A percentile compares a stretch with the other conserved stretches of the same genome.
phyloP scores from a whole-genome alignment of 2,888 invertebrate genomes.

The Acanthoscelides obtectus region DNA sequence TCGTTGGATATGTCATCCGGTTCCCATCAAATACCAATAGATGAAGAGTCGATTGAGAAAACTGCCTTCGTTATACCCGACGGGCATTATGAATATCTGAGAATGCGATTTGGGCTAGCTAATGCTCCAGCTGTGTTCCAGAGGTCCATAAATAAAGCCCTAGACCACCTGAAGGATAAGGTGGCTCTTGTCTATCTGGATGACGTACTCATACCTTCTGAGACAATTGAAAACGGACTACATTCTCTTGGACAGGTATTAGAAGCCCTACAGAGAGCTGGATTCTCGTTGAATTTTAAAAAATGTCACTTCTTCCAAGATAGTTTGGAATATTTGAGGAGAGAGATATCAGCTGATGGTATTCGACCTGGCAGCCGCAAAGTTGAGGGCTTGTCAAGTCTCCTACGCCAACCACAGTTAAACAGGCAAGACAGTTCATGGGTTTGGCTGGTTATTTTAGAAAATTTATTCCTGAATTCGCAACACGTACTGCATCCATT shows the following conservation, averaged over 20 bases:
- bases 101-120: slow-evolving; percentile 11
- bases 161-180: background rate
- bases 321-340: background rate
- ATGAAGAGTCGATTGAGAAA: slow-evolving; percentile 9
- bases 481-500: slow-evolving; percentile 4
- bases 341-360: background rate
- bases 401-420: background rate
- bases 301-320: slow-evolving; percentile 1
- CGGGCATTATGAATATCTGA: slow-evolving; percentile 2
- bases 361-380: background rate
- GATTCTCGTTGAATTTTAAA: slow-evolving; percentile 1
- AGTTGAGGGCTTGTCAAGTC: background rate
- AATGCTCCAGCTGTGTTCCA: too few species aligned
- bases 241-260: background rate
- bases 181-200: background rate
- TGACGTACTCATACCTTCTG: background rate
- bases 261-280: background rate
- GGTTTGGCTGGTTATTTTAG: background rate
- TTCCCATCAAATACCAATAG: background rate
- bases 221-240: background rate
- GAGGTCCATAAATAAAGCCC: background rate
- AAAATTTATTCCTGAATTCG: slow-evolving; percentile 1
- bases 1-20: background rate
- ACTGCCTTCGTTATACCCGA: background rate
- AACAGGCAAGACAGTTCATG: background rate